Conservation (phyloP, 2,797 vertebrate genomes). For the Myotis planiceps region DNA sequence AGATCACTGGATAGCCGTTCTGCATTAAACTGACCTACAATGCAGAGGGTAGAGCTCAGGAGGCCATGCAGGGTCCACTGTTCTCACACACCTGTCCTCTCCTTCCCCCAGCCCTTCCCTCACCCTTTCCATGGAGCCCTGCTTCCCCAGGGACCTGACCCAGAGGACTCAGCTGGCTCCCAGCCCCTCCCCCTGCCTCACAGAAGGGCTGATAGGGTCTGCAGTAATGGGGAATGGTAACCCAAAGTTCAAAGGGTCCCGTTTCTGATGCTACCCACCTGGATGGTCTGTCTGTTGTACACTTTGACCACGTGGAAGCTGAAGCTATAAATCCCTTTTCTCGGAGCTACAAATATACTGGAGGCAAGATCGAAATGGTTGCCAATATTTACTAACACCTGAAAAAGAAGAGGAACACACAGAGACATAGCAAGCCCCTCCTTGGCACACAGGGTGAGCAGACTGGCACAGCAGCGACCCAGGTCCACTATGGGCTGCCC, state of each 20-base stretch:
- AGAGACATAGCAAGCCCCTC: not conserved
- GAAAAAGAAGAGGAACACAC: constrained; percentile 81
- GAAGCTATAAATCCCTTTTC: constrained; percentile 99
- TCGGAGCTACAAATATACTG: constrained; percentile 97
- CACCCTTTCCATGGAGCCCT: rapidly evolving
- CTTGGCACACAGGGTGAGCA: not conserved
- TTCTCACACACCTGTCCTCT: not conserved
- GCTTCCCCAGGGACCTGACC: too few relatives aligned
- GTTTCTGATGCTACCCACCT: constrained; percentile 89
- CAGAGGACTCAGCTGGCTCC: rapidly evolving
- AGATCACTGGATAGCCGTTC: constrained; percentile 98
- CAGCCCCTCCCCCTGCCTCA: not conserved
- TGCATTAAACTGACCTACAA: constrained; percentile 98
- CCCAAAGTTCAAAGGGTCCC: not conserved
- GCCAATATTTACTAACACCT: constrained; percentile 99
- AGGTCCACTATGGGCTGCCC: not conserved
- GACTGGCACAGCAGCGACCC: not conserved
- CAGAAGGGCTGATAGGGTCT: not conserved
- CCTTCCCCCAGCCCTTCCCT: rapidly evolving
- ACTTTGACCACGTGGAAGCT: constrained; percentile 99
- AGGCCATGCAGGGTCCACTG: not conserved
- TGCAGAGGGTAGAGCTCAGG: constrained; percentile 73
- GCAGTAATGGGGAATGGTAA: rapidly evolving
- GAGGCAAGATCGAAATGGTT: constrained; percentile 99
- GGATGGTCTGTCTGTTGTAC: constrained; percentile 99